phyloP scores from a whole-genome alignment of 2,113 vertebrate species.

The Pogona vitticeps region DNA sequence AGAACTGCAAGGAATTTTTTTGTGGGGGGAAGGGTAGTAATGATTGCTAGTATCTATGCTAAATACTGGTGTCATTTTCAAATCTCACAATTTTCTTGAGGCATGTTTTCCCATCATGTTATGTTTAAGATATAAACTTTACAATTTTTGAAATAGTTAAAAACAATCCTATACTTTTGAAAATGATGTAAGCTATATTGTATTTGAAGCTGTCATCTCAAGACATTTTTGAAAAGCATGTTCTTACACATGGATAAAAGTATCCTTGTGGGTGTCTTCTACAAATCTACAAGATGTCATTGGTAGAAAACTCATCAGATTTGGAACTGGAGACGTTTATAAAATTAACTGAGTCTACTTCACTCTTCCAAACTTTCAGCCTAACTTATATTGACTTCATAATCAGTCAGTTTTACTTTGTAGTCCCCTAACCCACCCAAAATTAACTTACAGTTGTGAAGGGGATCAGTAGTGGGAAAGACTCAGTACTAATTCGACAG shows the following conservation, averaged over 20 bases:
- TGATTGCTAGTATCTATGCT: background rate
- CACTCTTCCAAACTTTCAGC: background rate
- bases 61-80: conserved; percentile 1
- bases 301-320: background rate
- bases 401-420: background rate
- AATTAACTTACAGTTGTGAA: background rate
- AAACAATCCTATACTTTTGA: background rate
- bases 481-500: background rate
- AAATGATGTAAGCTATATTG: background rate
- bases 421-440: too few species aligned
- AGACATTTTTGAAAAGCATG: background rate
- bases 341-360: background rate
- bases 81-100: background rate
- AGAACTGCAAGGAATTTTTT: background rate
- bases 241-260: background rate
- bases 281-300: background rate
- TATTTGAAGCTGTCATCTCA: conserved; percentile 6
- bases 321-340: background rate
- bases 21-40: background rate
- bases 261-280: background rate
- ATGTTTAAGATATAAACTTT: background rate
- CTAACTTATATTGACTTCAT: background rate
- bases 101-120: background rate
- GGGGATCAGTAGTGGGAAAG: background rate
- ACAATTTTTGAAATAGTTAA: background rate